Conservation (phyloP, 2,797 vertebrate species). For the Danio choprae region DNA sequence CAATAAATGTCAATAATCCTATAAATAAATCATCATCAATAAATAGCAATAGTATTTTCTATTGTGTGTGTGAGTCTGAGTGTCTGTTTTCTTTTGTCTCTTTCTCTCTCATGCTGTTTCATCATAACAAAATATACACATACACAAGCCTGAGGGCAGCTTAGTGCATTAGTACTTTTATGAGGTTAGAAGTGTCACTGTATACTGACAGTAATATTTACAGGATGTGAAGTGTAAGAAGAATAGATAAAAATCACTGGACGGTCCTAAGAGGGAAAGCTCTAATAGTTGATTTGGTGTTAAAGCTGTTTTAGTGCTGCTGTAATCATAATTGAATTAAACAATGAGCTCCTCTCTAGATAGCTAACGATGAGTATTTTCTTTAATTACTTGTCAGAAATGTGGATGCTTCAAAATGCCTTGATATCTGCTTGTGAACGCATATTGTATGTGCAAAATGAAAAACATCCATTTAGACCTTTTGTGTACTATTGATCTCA, state of each 20-base stretch:
- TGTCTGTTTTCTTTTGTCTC: no score
- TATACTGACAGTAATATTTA: not conserved
- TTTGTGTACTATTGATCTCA: slow-evolving; percentile 36
- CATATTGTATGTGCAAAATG: slow-evolving; percentile 34
- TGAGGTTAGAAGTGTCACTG: not conserved
- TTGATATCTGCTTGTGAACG: slow-evolving; percentile 24
- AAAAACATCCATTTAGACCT: slow-evolving; percentile 35
- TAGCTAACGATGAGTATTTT: not conserved
- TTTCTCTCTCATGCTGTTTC: no score
- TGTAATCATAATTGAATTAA: not conserved
- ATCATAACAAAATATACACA: no score
- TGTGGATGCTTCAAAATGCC: not conserved
- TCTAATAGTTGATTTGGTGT: not conserved
- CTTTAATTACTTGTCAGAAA: not conserved
- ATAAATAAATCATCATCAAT: no score
- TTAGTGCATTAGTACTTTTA: no score
- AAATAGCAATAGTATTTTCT: no score
- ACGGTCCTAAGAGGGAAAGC: not conserved
- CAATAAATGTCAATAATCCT: no score
- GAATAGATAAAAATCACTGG: not conserved
- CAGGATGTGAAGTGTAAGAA: not conserved
- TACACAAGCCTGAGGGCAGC: no score
- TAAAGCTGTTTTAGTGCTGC: not conserved
- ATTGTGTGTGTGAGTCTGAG: no score
- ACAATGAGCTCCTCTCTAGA: not conserved